Evolutionary conservation across 2,888 invertebrate genomes (phyloP), one percentile per base, ranked within the genome.

Genomic region (Phrixothrix hirtus): DNA sequence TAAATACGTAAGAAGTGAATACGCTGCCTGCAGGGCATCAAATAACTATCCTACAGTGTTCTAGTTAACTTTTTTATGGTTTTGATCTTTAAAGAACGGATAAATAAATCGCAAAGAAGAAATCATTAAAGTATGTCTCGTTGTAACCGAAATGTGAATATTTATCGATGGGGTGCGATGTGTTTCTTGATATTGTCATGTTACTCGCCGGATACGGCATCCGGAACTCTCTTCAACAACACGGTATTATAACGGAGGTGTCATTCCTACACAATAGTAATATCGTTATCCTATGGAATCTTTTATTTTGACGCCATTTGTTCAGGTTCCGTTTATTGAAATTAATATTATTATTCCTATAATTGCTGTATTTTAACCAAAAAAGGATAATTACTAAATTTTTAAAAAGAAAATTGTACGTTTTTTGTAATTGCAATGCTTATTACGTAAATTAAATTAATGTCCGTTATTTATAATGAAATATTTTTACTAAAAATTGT

Each of bases 231-330:
- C 49, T 46, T 52, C 56, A 56, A 47, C 54, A 37, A 49, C 56
- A 44, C 52, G 52, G 55, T 58, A 59, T 49, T 61, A 51, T 56
- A 58, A 63, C 63, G 62, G 61, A 63, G 60, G 62, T 63, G 58
- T 59, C 59, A 57, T 59, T 62, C 57, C 54, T 57, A 59, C 59
- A 57, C 59, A 63, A 63, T 62, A 44, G 38, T 52, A 62, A 60
- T 60, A 57, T 48, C 41, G 55, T 59, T 59, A 63, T 63, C 62
- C 57, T 63, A 52, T 55, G 55, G 57, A 48, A 55, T 46, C 57
- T 58, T 55, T 55, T 45, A 29, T 43, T 26, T 16, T 31, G 46
- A 51, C 49, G 32, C 38, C 51, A 58, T 55, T 54, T 55, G 52
- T 58, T 58, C 51, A 51, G 39, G 42, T 43, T 43, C 44, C 43